Percentiles rank a stretch among this genome's conserved stretches.
phyloP scores from a whole-genome alignment of 2,888 invertebrate genomes.

The Protodeltote pygarga region DNA sequence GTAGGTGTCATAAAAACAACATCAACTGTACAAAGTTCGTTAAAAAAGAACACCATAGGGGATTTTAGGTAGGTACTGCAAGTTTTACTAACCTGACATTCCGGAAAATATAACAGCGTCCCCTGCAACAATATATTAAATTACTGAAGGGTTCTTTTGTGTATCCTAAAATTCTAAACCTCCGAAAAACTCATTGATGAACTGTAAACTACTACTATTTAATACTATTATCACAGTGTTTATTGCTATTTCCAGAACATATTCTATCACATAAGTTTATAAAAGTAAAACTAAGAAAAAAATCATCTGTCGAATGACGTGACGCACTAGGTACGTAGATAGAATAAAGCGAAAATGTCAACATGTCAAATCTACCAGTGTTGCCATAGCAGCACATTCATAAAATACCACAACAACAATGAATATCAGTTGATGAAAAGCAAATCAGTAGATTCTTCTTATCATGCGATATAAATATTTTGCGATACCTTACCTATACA shows the following conservation, averaged over 20 bases:
- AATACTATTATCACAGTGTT: slow-evolving; percentile 37
- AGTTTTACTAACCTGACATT: slow-evolving; percentile 85
- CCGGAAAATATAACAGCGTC: slow-evolving; percentile 89
- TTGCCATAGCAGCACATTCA: slow-evolving; percentile 14
- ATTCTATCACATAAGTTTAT: no score
- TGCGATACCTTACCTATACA: no score
- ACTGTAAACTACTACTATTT: slow-evolving; percentile 16
- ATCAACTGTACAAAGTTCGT: no score
- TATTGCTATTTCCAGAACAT: slow-evolving; percentile 18
- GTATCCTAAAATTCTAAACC: slow-evolving; percentile 2
- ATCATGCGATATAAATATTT: no score
- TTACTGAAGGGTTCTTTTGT: not conserved
- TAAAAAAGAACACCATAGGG: no score
- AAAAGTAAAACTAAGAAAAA: slow-evolving; percentile 16
- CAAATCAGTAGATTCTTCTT: no score
- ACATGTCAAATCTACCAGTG: slow-evolving; percentile 25
- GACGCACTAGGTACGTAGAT: no score
- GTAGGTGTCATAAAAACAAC: no score
- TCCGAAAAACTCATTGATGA: slow-evolving; percentile 2
- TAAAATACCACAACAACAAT: no score
- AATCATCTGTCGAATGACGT: no score
- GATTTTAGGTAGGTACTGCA: slow-evolving; percentile 1
- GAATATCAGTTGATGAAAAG: no score
- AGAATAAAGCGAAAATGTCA: no score
- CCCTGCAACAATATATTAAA: slow-evolving; percentile 79